Evolutionary conservation across 2,888 invertebrate species (phyloP), one percentile per base, ranked within the genome.

Genomic region (Norana najaformis): DNA sequence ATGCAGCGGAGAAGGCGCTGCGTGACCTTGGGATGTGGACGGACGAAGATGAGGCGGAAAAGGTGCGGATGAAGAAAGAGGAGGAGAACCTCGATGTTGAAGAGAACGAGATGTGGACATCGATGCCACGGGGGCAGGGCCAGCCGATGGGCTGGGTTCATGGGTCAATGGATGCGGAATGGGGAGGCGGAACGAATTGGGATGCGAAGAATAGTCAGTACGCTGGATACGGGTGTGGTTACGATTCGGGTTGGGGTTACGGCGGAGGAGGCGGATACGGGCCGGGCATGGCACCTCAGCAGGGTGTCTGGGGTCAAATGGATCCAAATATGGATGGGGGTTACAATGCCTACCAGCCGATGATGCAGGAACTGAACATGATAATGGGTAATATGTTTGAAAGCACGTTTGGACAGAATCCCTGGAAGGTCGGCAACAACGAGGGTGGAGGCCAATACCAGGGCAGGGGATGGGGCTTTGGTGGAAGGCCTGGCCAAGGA

Each of bases 1-100:
- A 96, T 8, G 92, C 91, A 11, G 92, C 92, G 18, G 92, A 92
- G 85, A 92, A 91, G 85, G 92, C 91, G 20, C 91, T 92, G 36
- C 89, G 39, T 23, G 90, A 82, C 37, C 38, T 90, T 16, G 89
- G 89, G 16, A 35, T 38, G 23, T 90, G 90, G 90, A 85, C 39
- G 23, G 90, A 90, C 8, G 89, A 90, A 35, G 90, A 90, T 89
- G 90, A 90, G 37, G 83, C 69, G 36, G 83, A n/a, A 20, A 90
- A 89, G 69, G 88, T 36, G 53, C 88, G 88, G 36, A 36, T 88
- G 34, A 37, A 88, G 30, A 85, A 36, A 30, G 90, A 90, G 34
- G 88, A 88, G n/a, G 90, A 90, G 53, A 38, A 69, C 37, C 88
- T 88, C 30, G 69, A 90, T 35, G 37, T 90, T 2, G 90, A 34